phyloP scores from a whole-genome alignment of 2,113 vertebrate genomes.

The Vulpes ferrilata region DNA sequence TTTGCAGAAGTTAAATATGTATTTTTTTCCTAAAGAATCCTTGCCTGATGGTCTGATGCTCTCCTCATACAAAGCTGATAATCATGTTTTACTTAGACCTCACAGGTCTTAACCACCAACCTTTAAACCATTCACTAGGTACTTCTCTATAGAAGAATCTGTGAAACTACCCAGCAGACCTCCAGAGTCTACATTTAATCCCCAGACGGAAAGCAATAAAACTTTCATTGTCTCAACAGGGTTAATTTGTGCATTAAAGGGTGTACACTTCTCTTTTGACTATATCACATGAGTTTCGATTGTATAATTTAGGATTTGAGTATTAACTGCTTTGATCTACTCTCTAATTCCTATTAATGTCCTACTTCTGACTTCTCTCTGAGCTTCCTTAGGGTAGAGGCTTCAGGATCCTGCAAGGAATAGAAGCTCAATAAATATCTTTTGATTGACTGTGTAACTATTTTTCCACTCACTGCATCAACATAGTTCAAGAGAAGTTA shows the following conservation, averaged over 20 bases:
- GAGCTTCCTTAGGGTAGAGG: neutral
- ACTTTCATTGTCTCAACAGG: neutral
- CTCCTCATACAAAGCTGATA: neutral
- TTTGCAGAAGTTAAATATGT: neutral
- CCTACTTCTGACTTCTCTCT: neutral
- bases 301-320: neutral
- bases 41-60: neutral
- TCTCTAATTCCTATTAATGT: constrained; percentile 5
- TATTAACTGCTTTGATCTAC: neutral
- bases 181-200: neutral
- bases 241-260: neutral
- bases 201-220: neutral
- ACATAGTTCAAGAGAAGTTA: constrained; percentile 52
- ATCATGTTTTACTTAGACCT: neutral
- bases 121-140: neutral
- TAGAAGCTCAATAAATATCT: neutral
- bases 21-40: neutral
- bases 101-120: neutral
- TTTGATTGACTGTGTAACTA: constrained; percentile 2
- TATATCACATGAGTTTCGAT: neutral
- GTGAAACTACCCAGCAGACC: neutral
- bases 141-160: neutral
- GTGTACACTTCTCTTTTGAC: neutral
- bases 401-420: neutral
- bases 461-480: constrained; percentile 33